These are phyloP conservation scores for Coregonus sp. DNA, from an alignment of 2,797 vertebrate genomes.

Conservation along the genomic window DNA sequence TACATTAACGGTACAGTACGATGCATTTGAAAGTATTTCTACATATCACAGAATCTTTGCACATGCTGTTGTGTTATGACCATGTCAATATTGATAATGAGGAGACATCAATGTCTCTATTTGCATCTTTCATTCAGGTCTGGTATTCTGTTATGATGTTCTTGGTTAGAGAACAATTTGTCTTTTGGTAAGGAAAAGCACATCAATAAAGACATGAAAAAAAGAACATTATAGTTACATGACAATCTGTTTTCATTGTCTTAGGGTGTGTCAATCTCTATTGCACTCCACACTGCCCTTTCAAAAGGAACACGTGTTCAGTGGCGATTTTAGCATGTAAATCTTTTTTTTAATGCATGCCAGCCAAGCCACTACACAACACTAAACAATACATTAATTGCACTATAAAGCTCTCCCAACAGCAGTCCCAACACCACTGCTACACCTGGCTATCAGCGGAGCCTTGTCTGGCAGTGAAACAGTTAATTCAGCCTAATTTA, in stretches of 20 bases:
- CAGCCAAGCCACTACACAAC: no score
- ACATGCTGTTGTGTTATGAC: neutral
- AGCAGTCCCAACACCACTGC: no score
- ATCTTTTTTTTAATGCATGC: no score
- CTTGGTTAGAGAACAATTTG: neutral
- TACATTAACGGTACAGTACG: neutral
- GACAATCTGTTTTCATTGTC: neutral
- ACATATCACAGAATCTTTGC: neutral
- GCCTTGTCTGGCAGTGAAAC: no score
- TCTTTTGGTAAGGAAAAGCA: neutral
- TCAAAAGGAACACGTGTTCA: no score
- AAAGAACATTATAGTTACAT: neutral
- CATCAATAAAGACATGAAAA: neutral
- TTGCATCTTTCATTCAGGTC: neutral
- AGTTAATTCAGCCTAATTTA: no score
- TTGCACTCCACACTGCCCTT: no score
- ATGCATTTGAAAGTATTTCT: neutral
- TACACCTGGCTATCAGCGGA: no score
- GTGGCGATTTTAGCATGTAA: no score
- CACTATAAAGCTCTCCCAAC: no score
- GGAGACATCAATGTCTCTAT: neutral
- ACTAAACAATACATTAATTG: no score
- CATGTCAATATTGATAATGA: neutral
- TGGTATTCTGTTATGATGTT: neutral
- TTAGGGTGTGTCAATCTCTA: no score